Evolutionary conservation across 2,888 invertebrate species (phyloP).

Genomic region (Alloscopus bannaensis): DNA sequence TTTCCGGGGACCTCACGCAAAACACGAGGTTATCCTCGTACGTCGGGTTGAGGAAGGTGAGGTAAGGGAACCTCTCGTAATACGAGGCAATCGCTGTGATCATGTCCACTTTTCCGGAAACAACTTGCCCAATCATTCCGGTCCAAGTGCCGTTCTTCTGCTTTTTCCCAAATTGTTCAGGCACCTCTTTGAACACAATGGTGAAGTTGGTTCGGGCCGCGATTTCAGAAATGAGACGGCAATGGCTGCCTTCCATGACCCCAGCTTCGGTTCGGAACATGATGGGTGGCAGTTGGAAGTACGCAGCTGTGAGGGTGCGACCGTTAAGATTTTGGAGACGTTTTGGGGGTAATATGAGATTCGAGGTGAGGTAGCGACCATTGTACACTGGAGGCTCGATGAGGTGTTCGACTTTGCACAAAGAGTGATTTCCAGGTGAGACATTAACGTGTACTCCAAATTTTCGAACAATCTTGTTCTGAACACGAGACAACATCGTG

Average conservation of each 20-base stretch:
- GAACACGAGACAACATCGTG: background rate
- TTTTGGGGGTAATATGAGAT: background rate
- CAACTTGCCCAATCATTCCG: constrained; percentile 14
- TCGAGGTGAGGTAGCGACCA: background rate
- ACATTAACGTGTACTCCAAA: too few relatives aligned
- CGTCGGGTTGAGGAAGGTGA: background rate
- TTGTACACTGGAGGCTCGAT: background rate
- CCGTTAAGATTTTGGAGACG: constrained; percentile 20
- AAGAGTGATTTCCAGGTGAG: background rate
- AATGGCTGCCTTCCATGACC: background rate
- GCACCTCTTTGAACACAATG: background rate
- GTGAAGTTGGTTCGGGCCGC: background rate
- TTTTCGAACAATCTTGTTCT: background rate
- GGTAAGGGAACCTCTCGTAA: constrained; percentile 6
- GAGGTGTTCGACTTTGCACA: background rate
- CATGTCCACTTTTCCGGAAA: constrained; percentile 14
- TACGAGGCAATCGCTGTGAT: constrained; percentile 11
- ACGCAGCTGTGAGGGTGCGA: background rate
- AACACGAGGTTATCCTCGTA: background rate
- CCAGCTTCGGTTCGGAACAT: background rate
- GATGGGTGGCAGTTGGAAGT: background rate
- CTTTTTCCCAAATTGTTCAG: background rate
- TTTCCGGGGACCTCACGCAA: background rate
- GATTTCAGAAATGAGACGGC: background rate
- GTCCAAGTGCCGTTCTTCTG: constrained; percentile 17